Evolutionary conservation across 23 tunicate species (phyloP).

Genomic region (Trididemnum nubilum): DNA sequence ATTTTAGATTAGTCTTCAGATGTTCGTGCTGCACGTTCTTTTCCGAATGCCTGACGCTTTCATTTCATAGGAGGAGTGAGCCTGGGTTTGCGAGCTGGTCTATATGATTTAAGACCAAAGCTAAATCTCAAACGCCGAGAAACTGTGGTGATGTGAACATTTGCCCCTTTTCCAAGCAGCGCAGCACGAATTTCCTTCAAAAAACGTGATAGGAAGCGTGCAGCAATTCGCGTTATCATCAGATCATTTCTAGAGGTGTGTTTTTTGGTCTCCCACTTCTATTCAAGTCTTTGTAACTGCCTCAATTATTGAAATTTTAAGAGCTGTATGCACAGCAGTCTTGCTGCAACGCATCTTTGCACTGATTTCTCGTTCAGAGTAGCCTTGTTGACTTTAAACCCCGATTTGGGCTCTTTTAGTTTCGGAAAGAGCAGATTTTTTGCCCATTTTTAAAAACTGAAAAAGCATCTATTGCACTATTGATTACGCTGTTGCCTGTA

Average conservation of each 20-base stretch:
- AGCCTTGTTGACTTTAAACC: slow-evolving; percentile 18
- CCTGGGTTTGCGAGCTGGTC: slow-evolving; percentile 26
- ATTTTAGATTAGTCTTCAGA: too few relatives aligned
- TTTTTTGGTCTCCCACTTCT: slow-evolving; percentile 35
- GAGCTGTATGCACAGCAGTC: slow-evolving; percentile 39
- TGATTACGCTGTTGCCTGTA: slow-evolving; percentile 22
- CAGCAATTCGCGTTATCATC: slow-evolving; percentile 31
- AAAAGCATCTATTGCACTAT: slow-evolving; percentile 16
- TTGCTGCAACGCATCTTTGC: slow-evolving; percentile 24
- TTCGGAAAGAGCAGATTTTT: slow-evolving; percentile 21
- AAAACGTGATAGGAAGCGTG: slow-evolving; percentile 12
- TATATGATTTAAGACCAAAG: slow-evolving; percentile 18
- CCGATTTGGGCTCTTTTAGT: slow-evolving; percentile 22
- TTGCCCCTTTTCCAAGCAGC: slow-evolving; percentile 30
- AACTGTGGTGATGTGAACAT: slow-evolving; percentile 21
- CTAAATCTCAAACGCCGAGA: slow-evolving; percentile 19
- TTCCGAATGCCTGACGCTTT: slow-evolving; percentile 24
- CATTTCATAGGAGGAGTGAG: slow-evolving; percentile 29
- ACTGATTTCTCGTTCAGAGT: slow-evolving; percentile 33
- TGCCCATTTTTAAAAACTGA: slow-evolving; percentile 27
- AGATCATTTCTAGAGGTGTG: slow-evolving; percentile 14
- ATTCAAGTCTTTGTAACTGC: slow-evolving; percentile 27
- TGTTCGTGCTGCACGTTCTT: too few relatives aligned
- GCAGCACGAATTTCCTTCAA: slow-evolving; percentile 27
- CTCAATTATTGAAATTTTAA: slow-evolving; percentile 22